Conservation (phyloP, 2,888 invertebrate species). For the Tinea pellionella region DNA sequence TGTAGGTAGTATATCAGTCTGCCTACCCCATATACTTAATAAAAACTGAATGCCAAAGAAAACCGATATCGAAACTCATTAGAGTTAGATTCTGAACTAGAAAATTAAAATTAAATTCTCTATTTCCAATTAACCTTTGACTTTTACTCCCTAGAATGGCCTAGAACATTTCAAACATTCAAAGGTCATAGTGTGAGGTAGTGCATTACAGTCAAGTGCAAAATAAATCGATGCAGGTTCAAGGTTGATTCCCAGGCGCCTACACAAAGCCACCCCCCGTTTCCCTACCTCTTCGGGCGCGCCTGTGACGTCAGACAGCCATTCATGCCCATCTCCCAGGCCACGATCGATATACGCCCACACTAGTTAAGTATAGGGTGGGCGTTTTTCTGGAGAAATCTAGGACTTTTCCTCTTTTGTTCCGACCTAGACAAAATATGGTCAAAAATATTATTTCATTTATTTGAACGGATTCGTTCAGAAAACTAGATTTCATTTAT, state of each 20-base stretch:
- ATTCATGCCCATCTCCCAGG: not conserved
- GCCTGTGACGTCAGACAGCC: conserved; percentile 4
- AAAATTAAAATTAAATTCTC: not conserved
- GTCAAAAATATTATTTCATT: too few species aligned
- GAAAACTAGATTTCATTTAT: too few species aligned
- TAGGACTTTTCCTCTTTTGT: not conserved
- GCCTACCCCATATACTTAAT: too few species aligned
- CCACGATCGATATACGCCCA: not conserved
- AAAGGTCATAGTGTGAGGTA: conserved; percentile 6
- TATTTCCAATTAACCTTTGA: not conserved
- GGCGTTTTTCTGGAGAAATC: not conserved
- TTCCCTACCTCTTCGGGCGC: not conserved
- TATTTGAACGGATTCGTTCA: too few species aligned
- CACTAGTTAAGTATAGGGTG: not conserved
- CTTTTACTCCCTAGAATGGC: not conserved
- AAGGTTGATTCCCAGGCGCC: not conserved
- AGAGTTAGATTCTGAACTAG: too few species aligned
- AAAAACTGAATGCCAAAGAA: too few species aligned
- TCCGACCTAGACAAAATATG: too few species aligned
- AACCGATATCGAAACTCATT: too few species aligned
- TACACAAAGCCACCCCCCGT: not conserved
- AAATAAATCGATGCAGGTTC: not conserved
- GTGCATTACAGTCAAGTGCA: not conserved
- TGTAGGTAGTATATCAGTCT: too few species aligned
- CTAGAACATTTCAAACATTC: not conserved